phyloP scores from a whole-genome alignment of 1,140 invertebrate species.

The Polypedilum pembai region DNA sequence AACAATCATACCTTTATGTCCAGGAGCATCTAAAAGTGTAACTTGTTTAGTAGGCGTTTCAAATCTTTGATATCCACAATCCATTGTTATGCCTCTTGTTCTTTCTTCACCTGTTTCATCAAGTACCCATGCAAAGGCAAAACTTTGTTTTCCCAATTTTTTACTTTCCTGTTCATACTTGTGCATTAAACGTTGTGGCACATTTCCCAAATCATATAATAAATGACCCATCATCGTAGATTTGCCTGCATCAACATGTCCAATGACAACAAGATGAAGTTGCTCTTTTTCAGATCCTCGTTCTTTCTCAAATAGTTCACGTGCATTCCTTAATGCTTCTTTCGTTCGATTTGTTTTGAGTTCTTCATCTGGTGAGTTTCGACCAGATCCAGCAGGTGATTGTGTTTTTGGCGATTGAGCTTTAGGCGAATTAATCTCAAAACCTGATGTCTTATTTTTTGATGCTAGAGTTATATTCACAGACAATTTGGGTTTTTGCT shows the following conservation, averaged over 20 bases:
- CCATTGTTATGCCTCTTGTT: slow-evolving; percentile 86
- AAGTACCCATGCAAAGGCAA: slow-evolving; percentile 98
- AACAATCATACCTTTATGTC: slow-evolving; percentile 74
- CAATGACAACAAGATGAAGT: slow-evolving; percentile 91
- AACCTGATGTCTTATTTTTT: slow-evolving; percentile 42
- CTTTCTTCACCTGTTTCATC: slow-evolving; percentile 98
- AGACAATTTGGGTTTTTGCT: background rate
- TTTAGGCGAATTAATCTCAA: slow-evolving; percentile 43
- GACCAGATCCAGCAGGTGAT: slow-evolving; percentile 53
- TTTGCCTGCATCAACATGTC: slow-evolving; percentile 99
- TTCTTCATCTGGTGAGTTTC: slow-evolving; percentile 43
- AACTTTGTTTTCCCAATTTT: slow-evolving; percentile 96
- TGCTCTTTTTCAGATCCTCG: slow-evolving; percentile 70
- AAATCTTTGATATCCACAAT: slow-evolving; percentile 89
- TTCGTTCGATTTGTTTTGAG: slow-evolving; percentile 36
- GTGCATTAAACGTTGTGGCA: slow-evolving; percentile 85
- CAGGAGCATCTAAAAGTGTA: slow-evolving; percentile 91
- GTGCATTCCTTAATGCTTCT: slow-evolving; percentile 38
- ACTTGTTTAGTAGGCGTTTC: slow-evolving; percentile 81
- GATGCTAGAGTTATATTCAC: slow-evolving; percentile 18
- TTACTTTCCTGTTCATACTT: slow-evolving; percentile 98
- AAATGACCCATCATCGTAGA: slow-evolving; percentile 96
- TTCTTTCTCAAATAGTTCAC: slow-evolving; percentile 61
- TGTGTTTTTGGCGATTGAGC: slow-evolving; percentile 47
- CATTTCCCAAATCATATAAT: slow-evolving; percentile 80